Conservation (phyloP, 2,888 invertebrate genomes). For the Flexamia atlantica region DNA sequence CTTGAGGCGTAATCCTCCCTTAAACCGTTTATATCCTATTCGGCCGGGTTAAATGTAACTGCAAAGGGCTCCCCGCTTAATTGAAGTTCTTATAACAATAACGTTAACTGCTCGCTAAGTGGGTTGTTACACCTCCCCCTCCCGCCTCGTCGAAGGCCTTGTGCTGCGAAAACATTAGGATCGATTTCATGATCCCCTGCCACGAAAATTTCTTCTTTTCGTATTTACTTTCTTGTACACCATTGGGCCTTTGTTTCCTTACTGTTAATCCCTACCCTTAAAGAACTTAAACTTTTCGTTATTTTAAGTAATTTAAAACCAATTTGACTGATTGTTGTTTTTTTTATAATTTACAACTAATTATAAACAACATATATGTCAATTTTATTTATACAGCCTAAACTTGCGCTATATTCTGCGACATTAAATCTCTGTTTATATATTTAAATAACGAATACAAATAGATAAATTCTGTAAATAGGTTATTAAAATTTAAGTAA, state of each 20-base stretch:
- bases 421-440: too few species aligned
- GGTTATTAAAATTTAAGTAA: too few species aligned
- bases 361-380: too few species aligned
- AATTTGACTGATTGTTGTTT: too few species aligned
- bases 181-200: not conserved
- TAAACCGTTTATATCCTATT: constrained; percentile 46
- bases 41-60: constrained; percentile 49
- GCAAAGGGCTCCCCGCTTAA: constrained; percentile 46
- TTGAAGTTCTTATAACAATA: constrained; percentile 56
- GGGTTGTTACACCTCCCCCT: not conserved
- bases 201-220: not conserved
- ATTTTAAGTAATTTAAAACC: not conserved
- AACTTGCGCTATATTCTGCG: too few species aligned
- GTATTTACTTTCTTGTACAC: not conserved
- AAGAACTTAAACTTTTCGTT: not conserved
- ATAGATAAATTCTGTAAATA: too few species aligned
- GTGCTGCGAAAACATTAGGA: constrained; percentile 13
- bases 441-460: too few species aligned
- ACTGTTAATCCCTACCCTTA: not conserved
- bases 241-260: not conserved
- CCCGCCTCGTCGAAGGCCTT: not conserved
- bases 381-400: too few species aligned
- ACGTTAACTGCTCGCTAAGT: constrained; percentile 40
- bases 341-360: too few species aligned
- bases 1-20: constrained; percentile 43